Evolutionary conservation across 2,797 vertebrate genomes (phyloP).

Genomic region (Coendou prehensilis): DNA sequence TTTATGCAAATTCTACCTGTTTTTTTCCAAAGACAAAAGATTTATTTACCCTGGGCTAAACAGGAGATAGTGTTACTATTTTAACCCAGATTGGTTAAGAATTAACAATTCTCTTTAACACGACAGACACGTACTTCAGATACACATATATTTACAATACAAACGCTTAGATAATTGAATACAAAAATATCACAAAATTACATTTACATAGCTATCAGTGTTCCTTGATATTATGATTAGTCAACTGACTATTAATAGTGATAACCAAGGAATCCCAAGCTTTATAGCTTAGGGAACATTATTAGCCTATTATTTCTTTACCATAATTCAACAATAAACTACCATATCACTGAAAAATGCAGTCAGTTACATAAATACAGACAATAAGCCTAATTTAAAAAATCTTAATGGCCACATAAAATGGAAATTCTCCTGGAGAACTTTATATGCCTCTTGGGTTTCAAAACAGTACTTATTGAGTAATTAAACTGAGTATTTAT

Average conservation of each 20-base stretch:
- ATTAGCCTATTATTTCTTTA: slow-evolving; percentile 60
- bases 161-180: slow-evolving; percentile 46
- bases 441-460: slow-evolving; percentile 34
- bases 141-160: not conserved
- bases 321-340: slow-evolving; percentile 57
- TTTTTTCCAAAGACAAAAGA: not conserved
- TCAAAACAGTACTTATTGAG: slow-evolving; percentile 18
- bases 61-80: slow-evolving; percentile 6
- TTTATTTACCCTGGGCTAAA: slow-evolving; percentile 11
- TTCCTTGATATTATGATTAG: slow-evolving; percentile 53
- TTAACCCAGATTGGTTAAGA: slow-evolving; percentile 54
- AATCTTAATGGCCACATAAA: slow-evolving; percentile 6
- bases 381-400: slow-evolving; percentile 63
- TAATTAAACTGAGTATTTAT: not conserved
- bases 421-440: slow-evolving; percentile 44
- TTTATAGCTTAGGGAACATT: slow-evolving; percentile 46
- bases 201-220: slow-evolving; percentile 14
- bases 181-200: slow-evolving; percentile 59
- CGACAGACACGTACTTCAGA: not conserved
- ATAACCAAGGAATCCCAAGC: not conserved
- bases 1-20: not conserved
- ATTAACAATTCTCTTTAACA: slow-evolving; percentile 36
- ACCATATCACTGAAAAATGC: not conserved
- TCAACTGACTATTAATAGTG: slow-evolving; percentile 22
- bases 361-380: slow-evolving; percentile 27